Evolutionary conservation across 23 tunicate species (phyloP).

Genomic region (Ascidia mentula): DNA sequence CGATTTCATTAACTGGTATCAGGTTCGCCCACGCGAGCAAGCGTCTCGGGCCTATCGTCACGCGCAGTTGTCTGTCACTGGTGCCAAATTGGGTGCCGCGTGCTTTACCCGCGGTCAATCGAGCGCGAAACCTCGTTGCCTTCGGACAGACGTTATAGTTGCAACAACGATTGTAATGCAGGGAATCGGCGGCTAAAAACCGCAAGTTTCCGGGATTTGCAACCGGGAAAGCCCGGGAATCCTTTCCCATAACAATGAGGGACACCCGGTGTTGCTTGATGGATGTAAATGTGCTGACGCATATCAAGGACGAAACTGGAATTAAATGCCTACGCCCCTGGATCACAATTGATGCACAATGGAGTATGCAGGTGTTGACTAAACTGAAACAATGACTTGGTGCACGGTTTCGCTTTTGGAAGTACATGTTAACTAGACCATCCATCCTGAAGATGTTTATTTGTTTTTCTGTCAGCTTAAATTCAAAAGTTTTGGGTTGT

Average conservation of each 20-base stretch:
- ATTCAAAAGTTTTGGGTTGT: too few relatives aligned
- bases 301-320: not conserved
- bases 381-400: too few relatives aligned
- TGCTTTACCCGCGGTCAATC: slow-evolving; percentile 3
- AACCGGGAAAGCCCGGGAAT: slow-evolving; percentile 1
- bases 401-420: too few relatives aligned
- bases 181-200: not conserved
- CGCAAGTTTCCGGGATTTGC: not conserved
- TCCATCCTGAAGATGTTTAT: too few relatives aligned
- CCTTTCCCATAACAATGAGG: not conserved
- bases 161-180: not conserved
- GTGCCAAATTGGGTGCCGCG: slow-evolving; percentile 2
- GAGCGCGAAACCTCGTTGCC: not conserved
- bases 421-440: too few relatives aligned
- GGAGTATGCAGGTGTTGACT: too few relatives aligned
- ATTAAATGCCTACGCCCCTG: too few relatives aligned
- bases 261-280: not conserved
- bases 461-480: too few relatives aligned
- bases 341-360: too few relatives aligned
- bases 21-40: not conserved
- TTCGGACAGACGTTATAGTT: not conserved
- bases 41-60: not conserved
- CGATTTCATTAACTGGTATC: slow-evolving; percentile 7
- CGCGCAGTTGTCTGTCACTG: slow-evolving; percentile 9
- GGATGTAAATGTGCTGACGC: not conserved